Percentiles rank a stretch among this genome's conserved stretches.
phyloP scores from a whole-genome alignment of 2,113 vertebrate genomes.

The Hydropotes inermis region DNA sequence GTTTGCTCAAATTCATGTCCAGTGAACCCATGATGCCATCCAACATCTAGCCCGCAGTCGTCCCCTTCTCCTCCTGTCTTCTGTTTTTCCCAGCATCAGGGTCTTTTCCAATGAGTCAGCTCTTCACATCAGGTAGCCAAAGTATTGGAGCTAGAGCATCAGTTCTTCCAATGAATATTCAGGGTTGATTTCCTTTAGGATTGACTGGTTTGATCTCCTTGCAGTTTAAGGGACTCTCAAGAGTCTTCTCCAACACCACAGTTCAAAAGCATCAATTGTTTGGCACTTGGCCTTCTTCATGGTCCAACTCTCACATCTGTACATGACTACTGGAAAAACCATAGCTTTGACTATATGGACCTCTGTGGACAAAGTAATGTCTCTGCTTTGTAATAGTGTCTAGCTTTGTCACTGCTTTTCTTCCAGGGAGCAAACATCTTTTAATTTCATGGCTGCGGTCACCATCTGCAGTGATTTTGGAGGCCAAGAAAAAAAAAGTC shows the following conservation, averaged over 20 bases:
- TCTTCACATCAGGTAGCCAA: background rate
- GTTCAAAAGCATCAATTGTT: background rate
- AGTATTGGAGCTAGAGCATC: background rate
- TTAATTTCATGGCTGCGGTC: background rate
- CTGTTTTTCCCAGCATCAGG: background rate
- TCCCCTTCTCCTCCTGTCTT: background rate
- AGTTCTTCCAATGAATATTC: background rate
- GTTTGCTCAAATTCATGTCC: background rate
- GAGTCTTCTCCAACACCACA: background rate
- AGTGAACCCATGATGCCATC: background rate
- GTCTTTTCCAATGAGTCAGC: background rate
- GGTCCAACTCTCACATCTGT: background rate
- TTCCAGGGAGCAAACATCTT: background rate
- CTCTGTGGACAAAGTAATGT: background rate
- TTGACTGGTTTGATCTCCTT: background rate
- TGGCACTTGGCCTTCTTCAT: background rate
- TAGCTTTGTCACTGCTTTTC: background rate
- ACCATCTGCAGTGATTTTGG: background rate
- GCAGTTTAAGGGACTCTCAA: background rate
- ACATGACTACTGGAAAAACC: background rate
- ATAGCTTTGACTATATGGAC: background rate
- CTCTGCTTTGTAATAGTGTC: background rate
- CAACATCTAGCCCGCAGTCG: background rate
- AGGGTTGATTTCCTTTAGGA: background rate
- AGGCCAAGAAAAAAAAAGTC: background rate